Evolutionary conservation across 1,140 invertebrate genomes (phyloP).

Genomic region (Caerostris darwini): DNA sequence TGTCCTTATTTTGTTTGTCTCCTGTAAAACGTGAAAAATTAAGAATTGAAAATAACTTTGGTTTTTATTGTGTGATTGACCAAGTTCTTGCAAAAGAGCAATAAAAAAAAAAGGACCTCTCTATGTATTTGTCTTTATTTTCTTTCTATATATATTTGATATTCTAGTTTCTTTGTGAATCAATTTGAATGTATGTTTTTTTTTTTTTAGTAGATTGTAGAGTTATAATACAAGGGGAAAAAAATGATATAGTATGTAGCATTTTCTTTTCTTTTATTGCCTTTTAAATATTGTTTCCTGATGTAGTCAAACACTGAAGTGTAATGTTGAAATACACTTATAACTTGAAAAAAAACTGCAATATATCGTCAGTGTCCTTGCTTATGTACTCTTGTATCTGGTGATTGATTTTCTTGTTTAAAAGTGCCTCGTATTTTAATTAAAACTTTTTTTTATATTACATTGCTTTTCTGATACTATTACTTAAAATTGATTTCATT

Average conservation of each 20-base stretch:
- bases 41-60: slow-evolving; percentile 12
- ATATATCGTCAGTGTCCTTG: slow-evolving; percentile 28
- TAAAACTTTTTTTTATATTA: neutral
- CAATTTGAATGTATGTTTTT: neutral
- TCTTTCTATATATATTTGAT: neutral
- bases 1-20: neutral
- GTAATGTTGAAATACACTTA: slow-evolving; percentile 3
- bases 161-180: slow-evolving; percentile 17
- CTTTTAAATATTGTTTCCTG: neutral
- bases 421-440: slow-evolving; percentile 64
- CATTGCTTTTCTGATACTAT: neutral
- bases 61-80: slow-evolving; percentile 19
- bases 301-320: neutral
- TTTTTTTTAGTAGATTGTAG: neutral
- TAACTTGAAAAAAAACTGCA: slow-evolving; percentile 17
- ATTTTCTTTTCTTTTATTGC: neutral
- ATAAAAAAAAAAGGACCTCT: neutral
- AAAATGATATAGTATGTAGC: neutral
- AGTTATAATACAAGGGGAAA: neutral
- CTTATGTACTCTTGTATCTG: neutral
- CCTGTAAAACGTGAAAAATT: neutral
- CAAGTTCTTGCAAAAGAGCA: neutral
- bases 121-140: slow-evolving; percentile 17
- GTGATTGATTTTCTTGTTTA: slow-evolving; percentile 61
- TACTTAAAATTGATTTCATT: slow-evolving; percentile 28